Base-by-base conservation (phyloP, 2,113 vertebrate species). In the Xiphophorus couchianus region DNA sequence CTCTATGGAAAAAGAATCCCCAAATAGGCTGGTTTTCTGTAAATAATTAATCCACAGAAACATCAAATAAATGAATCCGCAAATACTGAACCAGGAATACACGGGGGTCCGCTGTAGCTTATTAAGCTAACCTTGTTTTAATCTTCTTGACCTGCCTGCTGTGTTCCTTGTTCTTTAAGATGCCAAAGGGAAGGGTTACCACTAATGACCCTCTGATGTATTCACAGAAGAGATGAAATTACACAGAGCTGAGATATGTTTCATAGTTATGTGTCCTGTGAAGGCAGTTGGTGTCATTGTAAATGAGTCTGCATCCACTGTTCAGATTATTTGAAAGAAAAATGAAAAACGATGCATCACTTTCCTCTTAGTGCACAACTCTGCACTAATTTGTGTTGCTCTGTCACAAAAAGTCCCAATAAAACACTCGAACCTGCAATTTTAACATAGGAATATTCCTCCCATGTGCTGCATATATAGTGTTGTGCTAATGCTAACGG, bases 401-500 rank as follows among this genome's bases (percentile, higher is more conserved):
- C 22, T n/a, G 25, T n/a, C 22, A 58, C 51, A 58, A 10, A 19
- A 25, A 58, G 19, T 58, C 22, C 25, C 25, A 58, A n/a, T 58
- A 58, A 58, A 58, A 9, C 51, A 58, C 25, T 58, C 2, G n/a
- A 58, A 58, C 25, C 25, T 22, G 51, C 25, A 25, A 9, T n/a
- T 58, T 58, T 58, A 58, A n/a, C 22, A 9, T 54, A 54, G 51
- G 22, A 22, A 54, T 54, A 54, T n/a, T 54, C 8, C 51, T 54
- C 7, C 5, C 8, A 58, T 58, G 25, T 58, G 48, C 77, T 83
- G 82, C 74, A 71, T 81, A 73, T 77, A 68, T 69, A 78, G 69
- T 63, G 79, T 79, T 89, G 86, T 86, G 82, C 69, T 76, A 83
- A 89, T 87, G 82, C 69, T 76, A 83, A 89, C 85, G 58, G 80